phyloP scores from a whole-genome alignment of 1,140 invertebrate genomes.

The Lordiphosa stackelbergi region DNA sequence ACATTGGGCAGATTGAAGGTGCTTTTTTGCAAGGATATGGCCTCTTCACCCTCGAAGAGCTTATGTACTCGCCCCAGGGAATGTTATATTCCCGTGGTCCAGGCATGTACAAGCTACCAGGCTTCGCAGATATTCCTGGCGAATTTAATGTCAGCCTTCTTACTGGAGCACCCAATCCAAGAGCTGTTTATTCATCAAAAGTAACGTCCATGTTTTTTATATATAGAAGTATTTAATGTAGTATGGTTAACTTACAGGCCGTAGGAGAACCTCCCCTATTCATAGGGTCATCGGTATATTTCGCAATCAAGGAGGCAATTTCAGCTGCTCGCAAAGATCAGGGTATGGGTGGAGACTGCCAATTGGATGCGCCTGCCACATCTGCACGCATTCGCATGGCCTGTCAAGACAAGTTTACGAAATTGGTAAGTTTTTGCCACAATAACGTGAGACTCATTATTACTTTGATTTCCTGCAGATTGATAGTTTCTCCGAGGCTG shows the following conservation, averaged over 20 bases:
- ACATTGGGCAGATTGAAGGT: constrained; percentile 91
- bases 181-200: constrained; percentile 96
- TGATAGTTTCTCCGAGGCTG: constrained; percentile 74
- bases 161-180: constrained; percentile 90
- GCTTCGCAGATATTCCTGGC: constrained; percentile 90
- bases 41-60: constrained; percentile 92
- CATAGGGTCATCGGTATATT: constrained; percentile 90
- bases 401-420: constrained; percentile 90
- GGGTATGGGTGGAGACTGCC: constrained; percentile 81
- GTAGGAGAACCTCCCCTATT: constrained; percentile 97
- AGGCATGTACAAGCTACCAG: constrained; percentile 95
- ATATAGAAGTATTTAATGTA: neutral
- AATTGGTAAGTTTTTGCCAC: constrained; percentile 80
- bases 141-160: constrained; percentile 96
- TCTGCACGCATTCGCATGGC: constrained; percentile 93
- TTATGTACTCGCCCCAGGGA: constrained; percentile 90
- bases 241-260: constrained; percentile 79
- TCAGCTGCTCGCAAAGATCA: constrained; percentile 85
- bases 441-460: neutral
- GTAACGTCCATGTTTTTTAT: constrained; percentile 76
- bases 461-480: constrained; percentile 76
- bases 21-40: constrained; percentile 96
- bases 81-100: constrained; percentile 90
- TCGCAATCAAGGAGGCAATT: constrained; percentile 94
- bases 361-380: constrained; percentile 91